Evolutionary conservation across 2,888 invertebrate genomes (phyloP).

Genomic region (Altica lythri): DNA sequence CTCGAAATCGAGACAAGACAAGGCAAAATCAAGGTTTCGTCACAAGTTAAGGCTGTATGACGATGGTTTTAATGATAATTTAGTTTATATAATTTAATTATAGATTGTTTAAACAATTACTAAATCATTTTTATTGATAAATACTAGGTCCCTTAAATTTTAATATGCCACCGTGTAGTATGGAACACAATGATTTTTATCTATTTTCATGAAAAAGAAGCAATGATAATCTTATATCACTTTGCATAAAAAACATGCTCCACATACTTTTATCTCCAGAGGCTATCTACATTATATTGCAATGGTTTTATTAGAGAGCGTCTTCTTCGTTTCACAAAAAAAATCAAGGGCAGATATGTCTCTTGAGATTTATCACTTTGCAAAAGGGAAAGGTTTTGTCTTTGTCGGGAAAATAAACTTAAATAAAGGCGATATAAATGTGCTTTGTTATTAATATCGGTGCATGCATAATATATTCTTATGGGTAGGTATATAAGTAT

Average conservation of each 20-base stretch:
- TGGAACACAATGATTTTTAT: no score
- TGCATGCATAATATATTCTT: conserved; percentile 5
- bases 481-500: conserved; percentile 1
- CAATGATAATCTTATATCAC: conserved; percentile 27
- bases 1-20: no score
- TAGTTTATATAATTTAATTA: no score
- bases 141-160: no score
- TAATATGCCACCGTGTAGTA: no score
- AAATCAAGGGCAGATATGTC: conserved; percentile 22
- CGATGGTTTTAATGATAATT: no score
- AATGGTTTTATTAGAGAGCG: conserved; percentile 23
- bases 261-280: conserved; percentile 33
- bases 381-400: conserved; percentile 21
- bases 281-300: conserved; percentile 17
- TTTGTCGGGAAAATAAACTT: conserved; percentile 12
- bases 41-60: no score
- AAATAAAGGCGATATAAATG: conserved; percentile 13
- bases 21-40: no score
- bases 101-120: no score
- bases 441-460: conserved; percentile 14
- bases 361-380: conserved; percentile 17
- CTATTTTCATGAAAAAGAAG: no score
- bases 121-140: no score
- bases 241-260: conserved; percentile 44
- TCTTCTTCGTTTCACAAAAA: conserved; percentile 18